Conservation (phyloP, 1,140 invertebrate species). For the Stegodyphus mimosarum region DNA sequence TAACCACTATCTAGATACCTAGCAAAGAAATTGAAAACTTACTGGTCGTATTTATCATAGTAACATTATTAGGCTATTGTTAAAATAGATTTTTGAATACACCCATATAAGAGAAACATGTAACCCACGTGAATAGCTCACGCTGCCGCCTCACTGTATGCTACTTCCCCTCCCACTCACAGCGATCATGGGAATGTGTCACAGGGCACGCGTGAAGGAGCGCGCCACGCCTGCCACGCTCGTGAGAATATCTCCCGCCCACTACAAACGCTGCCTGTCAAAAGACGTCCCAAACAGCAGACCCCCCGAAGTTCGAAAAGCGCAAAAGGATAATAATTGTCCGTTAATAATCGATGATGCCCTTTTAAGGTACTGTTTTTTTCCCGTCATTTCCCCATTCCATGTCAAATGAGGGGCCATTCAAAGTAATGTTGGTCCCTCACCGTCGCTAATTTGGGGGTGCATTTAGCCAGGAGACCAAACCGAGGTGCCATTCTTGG, state of each 20-base stretch:
- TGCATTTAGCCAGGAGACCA: not conserved
- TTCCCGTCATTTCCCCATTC: constrained; percentile 28
- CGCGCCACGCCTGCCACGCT: constrained; percentile 7
- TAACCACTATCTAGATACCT: too few species aligned
- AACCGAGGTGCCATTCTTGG: constrained; percentile 21
- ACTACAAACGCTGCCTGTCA: constrained; percentile 30
- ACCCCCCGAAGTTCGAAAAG: not conserved
- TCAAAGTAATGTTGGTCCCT: not conserved
- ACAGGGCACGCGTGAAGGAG: constrained; percentile 17
- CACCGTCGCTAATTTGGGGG: constrained; percentile 49
- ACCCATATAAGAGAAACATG: too few species aligned
- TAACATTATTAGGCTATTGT: too few species aligned
- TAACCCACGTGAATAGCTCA: too few species aligned
- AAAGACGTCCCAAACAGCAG: constrained; percentile 10
- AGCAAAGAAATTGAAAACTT: too few species aligned
- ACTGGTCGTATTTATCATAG: too few species aligned
- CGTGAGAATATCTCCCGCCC: constrained; percentile 12
- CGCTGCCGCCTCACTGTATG: too few species aligned
- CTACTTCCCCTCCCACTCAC: too few species aligned
- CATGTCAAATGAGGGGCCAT: constrained; percentile 46
- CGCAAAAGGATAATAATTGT: constrained; percentile 54
- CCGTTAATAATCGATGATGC: constrained; percentile 60
- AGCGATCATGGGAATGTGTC: constrained; percentile 10
- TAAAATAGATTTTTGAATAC: too few species aligned
- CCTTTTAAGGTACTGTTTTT: constrained; percentile 50